Base-by-base conservation (phyloP, 2,113 vertebrate genomes). In the Apteryx owenii region DNA sequence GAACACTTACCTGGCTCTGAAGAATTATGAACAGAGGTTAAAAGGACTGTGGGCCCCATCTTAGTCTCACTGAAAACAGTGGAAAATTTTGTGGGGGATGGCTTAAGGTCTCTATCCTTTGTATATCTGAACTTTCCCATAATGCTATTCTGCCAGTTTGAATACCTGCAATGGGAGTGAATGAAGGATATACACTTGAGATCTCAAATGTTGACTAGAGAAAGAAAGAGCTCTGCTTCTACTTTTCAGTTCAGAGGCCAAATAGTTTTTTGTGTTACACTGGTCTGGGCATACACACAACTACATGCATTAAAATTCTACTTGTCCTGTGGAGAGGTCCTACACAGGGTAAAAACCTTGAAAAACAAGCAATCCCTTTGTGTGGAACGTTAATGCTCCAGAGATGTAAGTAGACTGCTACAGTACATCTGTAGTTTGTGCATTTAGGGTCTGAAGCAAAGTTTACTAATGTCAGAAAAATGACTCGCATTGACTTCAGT, bases 1-100 rank as follows among this genome's bases (percentile, higher is more conserved):
- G 44, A 89, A 66, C 33, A 85, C 48, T 65, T 66, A 53, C 38
- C 90, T 85, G 62, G 31, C 66, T 94, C 68, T 89, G 68, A 95
- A 91, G 68, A 91, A 82, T 77, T 89, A 75, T n/a, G 26, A 70
- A 19, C 58, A 78, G 91, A 82, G 76, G 65, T 85, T 94, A 83
- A 73, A 89, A 71, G 64, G 71, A 62, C 42, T 82, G 1, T 56
- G 26, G 66, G 46, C 36, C 68, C 25, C 75, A 42, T 64, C 21
- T 70, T 56, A 22, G 18, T 89, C 21, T 82, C 25, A 62, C 8
- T 89, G 44, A 94, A 95, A 80, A 25, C 12, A 85, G 54, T 12
- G 70, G 19, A 28, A 91, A 94, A 83, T 93, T 88, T 77, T 54
- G 50, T 19, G n/a, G 17, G 11, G 48, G 12, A 36, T 44, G 42